These are phyloP conservation scores for Anguilla rostrata DNA, from an alignment of 2,113 vertebrate species.

Conservation along the genomic window DNA sequence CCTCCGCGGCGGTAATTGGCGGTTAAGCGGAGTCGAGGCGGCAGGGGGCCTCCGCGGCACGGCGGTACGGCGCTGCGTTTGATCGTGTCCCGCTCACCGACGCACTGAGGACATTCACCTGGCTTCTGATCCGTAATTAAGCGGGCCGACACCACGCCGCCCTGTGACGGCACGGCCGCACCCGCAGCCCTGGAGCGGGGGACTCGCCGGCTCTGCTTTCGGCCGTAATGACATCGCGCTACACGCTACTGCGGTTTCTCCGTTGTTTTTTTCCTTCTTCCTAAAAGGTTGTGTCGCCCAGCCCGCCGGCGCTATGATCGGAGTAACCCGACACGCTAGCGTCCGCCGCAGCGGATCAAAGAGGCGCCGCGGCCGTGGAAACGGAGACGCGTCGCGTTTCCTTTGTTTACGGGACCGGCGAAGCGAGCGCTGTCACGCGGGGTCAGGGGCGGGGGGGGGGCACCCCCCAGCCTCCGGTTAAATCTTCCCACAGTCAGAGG, in stretches of 20 bases:
- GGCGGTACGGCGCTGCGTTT: neutral
- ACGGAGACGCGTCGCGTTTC: neutral
- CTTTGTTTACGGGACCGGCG: neutral
- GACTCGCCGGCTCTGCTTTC: neutral
- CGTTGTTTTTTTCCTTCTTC: neutral
- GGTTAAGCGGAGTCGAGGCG: conserved; percentile 33
- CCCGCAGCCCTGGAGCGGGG: neutral
- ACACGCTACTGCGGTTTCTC: neutral
- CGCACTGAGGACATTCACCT: neutral
- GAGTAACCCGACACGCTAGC: neutral
- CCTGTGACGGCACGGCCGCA: neutral
- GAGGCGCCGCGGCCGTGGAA: neutral
- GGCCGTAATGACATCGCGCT: neutral
- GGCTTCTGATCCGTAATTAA: neutral
- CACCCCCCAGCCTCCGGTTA: too few species aligned
- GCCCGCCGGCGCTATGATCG: neutral
- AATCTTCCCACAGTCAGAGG: too few species aligned
- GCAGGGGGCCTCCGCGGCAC: conserved; percentile 25
- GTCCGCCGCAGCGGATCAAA: neutral
- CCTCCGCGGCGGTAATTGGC: conserved; percentile 33
- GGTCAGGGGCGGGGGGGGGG: neutral
- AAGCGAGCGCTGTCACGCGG: neutral
- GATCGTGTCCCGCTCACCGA: neutral
- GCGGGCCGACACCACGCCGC: neutral
- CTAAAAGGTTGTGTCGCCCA: neutral